Evolutionary conservation across 2,888 invertebrate species (phyloP).

Genomic region (Drosophila infuscata): DNA sequence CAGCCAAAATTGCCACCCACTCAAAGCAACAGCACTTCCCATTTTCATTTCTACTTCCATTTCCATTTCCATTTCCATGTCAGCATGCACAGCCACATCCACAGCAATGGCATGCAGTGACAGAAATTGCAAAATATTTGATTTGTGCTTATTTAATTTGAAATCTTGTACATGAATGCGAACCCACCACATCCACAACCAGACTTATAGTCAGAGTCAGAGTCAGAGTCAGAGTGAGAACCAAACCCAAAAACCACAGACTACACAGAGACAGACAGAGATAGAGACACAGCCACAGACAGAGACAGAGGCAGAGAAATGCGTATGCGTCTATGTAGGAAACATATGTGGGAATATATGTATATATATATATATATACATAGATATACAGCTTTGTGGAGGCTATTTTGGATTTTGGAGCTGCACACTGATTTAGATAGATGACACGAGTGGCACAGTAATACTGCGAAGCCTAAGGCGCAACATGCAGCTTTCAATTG

Average conservation of each 20-base stretch:
- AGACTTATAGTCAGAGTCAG: constrained; percentile 18
- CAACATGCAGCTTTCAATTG: constrained; percentile 52
- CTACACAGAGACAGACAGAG: constrained; percentile 11
- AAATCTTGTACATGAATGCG: constrained; percentile 57
- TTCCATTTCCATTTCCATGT: constrained; percentile 5
- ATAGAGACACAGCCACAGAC: not conserved
- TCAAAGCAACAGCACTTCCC: constrained; percentile 13
- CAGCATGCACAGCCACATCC: constrained; percentile 19
- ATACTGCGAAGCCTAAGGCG: constrained; percentile 55
- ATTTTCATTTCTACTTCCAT: constrained; percentile 9
- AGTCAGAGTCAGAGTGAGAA: not conserved
- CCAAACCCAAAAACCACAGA: constrained; percentile 41
- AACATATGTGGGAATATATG: not conserved
- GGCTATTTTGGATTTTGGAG: constrained; percentile 38
- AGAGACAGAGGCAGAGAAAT: not conserved
- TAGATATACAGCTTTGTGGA: not conserved
- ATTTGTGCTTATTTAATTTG: constrained; percentile 81
- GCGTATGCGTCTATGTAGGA: not conserved
- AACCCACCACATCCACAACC: constrained; percentile 20
- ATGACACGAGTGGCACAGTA: constrained; percentile 46
- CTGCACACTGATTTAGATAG: constrained; percentile 62
- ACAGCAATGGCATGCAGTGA: constrained; percentile 63
- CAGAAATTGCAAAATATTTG: constrained; percentile 80
- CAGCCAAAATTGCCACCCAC: constrained; percentile 28
- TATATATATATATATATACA: not conserved